These are phyloP conservation scores for Mastomys natalensis DNA, from an alignment of 2,113 vertebrate species.

Conservation along the genomic window DNA sequence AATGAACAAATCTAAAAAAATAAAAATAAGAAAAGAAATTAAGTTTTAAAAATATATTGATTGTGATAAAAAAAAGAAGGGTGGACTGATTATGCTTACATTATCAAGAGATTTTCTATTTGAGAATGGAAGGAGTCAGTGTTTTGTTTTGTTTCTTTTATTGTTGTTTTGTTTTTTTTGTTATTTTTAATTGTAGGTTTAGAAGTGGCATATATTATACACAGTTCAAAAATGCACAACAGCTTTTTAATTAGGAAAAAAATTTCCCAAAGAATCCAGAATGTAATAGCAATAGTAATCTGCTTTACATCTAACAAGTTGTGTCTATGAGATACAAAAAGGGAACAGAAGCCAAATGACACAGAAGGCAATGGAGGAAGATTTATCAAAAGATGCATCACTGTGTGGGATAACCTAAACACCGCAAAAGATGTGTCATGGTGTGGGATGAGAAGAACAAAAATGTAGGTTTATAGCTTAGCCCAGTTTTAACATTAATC, in stretches of 20 bases:
- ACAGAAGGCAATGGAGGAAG: not conserved
- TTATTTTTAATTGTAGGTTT: not conserved
- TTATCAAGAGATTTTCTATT: not conserved
- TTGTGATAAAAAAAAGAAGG: not conserved
- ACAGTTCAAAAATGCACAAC: not conserved
- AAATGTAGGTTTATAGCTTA: too few relatives aligned
- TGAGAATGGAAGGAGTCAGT: not conserved
- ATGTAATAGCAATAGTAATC: not conserved
- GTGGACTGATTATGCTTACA: not conserved
- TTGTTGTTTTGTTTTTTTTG: not conserved
- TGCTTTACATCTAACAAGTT: not conserved
- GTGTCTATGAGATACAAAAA: not conserved
- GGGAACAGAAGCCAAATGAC: not conserved
- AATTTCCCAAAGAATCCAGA: not conserved
- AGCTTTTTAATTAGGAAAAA: not conserved
- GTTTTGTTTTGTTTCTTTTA: not conserved
- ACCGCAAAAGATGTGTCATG: not conserved
- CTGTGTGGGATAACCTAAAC: not conserved
- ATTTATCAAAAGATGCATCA: not conserved
- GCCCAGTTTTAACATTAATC: not conserved
- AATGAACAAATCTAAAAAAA: too few relatives aligned
- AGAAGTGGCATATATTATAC: not conserved
- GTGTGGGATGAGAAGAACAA: too few relatives aligned
- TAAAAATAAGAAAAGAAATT: too few relatives aligned
- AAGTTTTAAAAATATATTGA: not conserved